phyloP scores from a whole-genome alignment of 2,797 vertebrate genomes.

The Arremon brunneinucha region DNA sequence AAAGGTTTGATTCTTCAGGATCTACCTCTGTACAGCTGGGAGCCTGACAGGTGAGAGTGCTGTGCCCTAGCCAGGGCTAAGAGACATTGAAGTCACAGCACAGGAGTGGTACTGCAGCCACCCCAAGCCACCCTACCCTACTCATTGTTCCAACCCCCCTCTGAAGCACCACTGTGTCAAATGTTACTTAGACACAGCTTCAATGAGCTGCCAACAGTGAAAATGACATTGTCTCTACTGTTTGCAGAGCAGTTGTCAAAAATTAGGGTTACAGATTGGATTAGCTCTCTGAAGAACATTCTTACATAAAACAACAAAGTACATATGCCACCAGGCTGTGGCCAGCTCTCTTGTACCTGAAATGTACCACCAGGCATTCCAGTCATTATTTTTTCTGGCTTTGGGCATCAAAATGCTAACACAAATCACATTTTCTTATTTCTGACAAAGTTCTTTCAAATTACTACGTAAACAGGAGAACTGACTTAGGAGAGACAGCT shows the following conservation, averaged over 20 bases:
- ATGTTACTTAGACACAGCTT: not conserved
- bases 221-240: not conserved
- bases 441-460: not conserved
- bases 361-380: not conserved
- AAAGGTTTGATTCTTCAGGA: not conserved
- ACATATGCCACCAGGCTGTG: not conserved
- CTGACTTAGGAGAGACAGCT: accelerated
- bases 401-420: not conserved
- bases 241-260: not conserved
- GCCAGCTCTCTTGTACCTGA: not conserved
- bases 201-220: not conserved
- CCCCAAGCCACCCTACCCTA: accelerated
- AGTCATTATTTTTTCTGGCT: not conserved
- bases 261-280: not conserved
- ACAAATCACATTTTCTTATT: not conserved
- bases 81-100: not conserved
- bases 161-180: not conserved
- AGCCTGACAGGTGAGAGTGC: not conserved
- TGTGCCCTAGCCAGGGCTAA: not conserved
- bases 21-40: not conserved
- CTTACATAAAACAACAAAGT: not conserved
- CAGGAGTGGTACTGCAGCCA: not conserved
- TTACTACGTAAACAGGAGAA: not conserved
- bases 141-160: accelerated
- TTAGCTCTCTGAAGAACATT: not conserved